phyloP scores from a whole-genome alignment of 2,113 vertebrate species.

The Panurus biarmicus region DNA sequence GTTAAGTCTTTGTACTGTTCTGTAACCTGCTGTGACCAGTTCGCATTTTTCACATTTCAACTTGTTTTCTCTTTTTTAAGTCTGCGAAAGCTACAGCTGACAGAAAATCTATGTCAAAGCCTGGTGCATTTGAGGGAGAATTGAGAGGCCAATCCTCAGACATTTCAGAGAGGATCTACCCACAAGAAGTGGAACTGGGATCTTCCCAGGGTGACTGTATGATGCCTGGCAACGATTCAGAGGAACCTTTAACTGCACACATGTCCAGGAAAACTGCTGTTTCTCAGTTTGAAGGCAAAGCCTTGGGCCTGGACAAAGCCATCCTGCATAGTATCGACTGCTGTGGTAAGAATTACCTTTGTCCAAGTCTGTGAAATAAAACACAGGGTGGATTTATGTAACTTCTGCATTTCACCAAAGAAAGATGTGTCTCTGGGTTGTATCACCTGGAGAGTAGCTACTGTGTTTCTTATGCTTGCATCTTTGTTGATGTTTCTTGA shows the following conservation, averaged over 20 bases:
- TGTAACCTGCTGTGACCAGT: not conserved
- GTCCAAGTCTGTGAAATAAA: not conserved
- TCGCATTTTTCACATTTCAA: not conserved
- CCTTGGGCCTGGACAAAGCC: slow-evolving; percentile 93
- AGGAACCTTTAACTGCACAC: slow-evolving; percentile 84
- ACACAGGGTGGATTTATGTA: not conserved
- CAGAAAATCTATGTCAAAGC: slow-evolving; percentile 81
- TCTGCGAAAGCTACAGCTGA: slow-evolving; percentile 90
- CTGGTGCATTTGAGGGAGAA: slow-evolving; percentile 83
- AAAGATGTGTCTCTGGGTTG: not conserved
- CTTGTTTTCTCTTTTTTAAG: slow-evolving; percentile 63
- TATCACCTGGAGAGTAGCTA: not conserved
- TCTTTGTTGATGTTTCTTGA: not conserved
- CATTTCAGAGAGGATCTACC: slow-evolving; percentile 74
- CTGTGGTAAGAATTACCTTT: slow-evolving; percentile 77
- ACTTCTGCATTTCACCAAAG: not conserved
- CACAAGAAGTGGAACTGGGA: slow-evolving; percentile 83
- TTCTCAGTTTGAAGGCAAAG: slow-evolving; percentile 95
- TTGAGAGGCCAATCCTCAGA: slow-evolving; percentile 78
- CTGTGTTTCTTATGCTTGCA: not conserved
- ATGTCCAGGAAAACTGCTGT: slow-evolving; percentile 88
- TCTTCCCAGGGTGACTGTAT: slow-evolving; percentile 82
- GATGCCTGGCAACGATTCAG: slow-evolving; percentile 80
- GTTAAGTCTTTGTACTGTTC: not conserved
- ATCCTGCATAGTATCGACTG: slow-evolving; percentile 97